A percentile compares a stretch with the other conserved stretches of the same genome.
Conservation (phyloP, 1,140 invertebrate species). For the Brachionus koreanus region DNA sequence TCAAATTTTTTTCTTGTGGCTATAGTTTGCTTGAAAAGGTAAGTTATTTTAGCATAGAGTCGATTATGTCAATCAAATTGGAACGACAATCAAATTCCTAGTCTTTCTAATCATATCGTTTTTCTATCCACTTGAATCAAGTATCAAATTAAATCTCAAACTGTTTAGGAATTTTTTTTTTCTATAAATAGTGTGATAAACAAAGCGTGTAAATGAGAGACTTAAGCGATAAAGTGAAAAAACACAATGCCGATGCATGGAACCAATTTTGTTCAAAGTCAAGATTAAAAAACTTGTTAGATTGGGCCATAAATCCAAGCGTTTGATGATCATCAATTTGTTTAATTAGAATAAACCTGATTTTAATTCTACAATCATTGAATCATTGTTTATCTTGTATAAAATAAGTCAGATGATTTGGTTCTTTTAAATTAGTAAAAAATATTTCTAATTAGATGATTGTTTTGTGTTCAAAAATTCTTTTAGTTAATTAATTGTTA, state of each 20-base stretch:
- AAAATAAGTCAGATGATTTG: background rate
- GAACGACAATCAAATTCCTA: background rate
- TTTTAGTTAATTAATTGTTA: background rate
- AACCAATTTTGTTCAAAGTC: background rate
- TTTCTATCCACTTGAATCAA: background rate
- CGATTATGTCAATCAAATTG: background rate
- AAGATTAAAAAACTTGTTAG: background rate
- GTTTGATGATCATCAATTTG: slow-evolving; percentile 1
- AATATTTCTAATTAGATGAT: background rate
- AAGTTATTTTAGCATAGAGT: background rate
- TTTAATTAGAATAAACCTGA: background rate
- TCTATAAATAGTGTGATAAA: background rate
- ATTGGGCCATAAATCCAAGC: background rate
- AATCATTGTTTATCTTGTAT: background rate
- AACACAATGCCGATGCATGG: background rate
- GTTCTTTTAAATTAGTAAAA: background rate
- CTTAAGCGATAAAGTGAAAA: background rate
- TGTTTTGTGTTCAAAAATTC: background rate
- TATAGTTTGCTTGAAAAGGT: background rate
- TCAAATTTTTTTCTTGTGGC: too few species aligned
- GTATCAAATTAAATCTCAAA: background rate
- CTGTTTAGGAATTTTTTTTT: background rate
- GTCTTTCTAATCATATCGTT: background rate
- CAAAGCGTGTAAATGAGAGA: background rate
- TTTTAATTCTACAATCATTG: background rate